These are phyloP conservation scores for Lepus townsendii DNA, from an alignment of 2,797 vertebrate species.

Conservation along the genomic window DNA sequence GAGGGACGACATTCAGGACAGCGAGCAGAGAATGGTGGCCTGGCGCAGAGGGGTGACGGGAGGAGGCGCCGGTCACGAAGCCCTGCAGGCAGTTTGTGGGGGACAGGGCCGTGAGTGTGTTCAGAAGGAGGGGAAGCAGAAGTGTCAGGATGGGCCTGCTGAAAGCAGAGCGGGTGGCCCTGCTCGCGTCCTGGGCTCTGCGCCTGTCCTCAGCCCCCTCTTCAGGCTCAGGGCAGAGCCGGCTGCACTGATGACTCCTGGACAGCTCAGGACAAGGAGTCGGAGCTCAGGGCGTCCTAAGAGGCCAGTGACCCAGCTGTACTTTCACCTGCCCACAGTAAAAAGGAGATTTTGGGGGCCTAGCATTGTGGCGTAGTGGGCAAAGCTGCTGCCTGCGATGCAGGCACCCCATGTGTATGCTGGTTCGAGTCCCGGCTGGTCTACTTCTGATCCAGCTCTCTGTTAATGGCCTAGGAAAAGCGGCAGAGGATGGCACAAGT, in stretches of 20 bases:
- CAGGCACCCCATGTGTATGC: too few species aligned
- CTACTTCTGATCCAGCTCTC: too few species aligned
- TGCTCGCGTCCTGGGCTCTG: fast-evolving
- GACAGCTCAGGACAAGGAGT: not conserved
- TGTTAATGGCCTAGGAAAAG: too few species aligned
- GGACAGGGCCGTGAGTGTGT: too few species aligned
- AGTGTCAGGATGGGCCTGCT: too few species aligned
- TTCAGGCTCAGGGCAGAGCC: not conserved
- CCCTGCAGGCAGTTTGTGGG: not conserved
- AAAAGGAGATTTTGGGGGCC: too few species aligned
- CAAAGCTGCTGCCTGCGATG: too few species aligned
- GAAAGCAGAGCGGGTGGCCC: not conserved
- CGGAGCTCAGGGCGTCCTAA: not conserved
- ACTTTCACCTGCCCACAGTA: not conserved
- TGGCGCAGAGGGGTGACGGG: not conserved
- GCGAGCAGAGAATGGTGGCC: not conserved
- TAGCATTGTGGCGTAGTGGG: too few species aligned
- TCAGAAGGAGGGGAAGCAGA: not conserved
- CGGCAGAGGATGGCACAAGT: too few species aligned
- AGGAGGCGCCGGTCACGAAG: not conserved
- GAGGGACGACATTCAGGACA: not conserved
- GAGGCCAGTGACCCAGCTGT: not conserved
- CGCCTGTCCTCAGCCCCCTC: not conserved
- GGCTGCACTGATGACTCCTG: not conserved
- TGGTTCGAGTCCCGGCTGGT: too few species aligned